A percentile compares a stretch with the other conserved stretches of the same genome.
Conservation (phyloP, 2,797 vertebrate genomes). For the Leuciscus waleckii region DNA sequence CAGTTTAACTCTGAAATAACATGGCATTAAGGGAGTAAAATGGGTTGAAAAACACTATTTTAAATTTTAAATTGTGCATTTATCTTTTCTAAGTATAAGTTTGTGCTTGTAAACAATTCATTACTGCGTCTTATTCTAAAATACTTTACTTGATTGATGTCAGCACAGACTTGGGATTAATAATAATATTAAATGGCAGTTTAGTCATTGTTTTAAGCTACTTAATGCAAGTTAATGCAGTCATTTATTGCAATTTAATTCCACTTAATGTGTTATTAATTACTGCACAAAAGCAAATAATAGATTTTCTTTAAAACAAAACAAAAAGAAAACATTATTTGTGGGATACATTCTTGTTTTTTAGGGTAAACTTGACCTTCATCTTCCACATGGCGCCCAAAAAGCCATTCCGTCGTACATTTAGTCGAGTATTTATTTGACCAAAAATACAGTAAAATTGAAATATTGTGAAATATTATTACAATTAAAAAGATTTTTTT, state of each 20-base stretch:
- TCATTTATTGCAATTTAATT: neutral
- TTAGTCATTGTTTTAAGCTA: neutral
- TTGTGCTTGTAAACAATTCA: neutral
- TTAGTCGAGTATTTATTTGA: neutral
- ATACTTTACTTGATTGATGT: neutral
- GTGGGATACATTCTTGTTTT: neutral
- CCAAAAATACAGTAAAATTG: neutral
- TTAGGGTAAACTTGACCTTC: neutral
- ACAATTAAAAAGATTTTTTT: neutral
- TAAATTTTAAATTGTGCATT: too few species aligned
- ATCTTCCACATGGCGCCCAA: neutral
- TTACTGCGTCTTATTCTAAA: neutral
- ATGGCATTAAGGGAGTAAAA: neutral
- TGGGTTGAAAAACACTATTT: neutral
- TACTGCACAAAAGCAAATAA: neutral
- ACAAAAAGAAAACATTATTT: neutral
- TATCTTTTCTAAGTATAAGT: neutral
- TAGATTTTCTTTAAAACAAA: neutral
- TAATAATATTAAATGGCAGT: neutral
- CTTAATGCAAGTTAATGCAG: neutral
- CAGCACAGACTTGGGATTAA: neutral
- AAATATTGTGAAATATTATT: neutral
- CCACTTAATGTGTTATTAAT: neutral
- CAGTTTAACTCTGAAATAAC: neutral
- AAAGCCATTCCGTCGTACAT: neutral